phyloP scores from a whole-genome alignment of 1,140 invertebrate species.

The Babylonia areolata region DNA sequence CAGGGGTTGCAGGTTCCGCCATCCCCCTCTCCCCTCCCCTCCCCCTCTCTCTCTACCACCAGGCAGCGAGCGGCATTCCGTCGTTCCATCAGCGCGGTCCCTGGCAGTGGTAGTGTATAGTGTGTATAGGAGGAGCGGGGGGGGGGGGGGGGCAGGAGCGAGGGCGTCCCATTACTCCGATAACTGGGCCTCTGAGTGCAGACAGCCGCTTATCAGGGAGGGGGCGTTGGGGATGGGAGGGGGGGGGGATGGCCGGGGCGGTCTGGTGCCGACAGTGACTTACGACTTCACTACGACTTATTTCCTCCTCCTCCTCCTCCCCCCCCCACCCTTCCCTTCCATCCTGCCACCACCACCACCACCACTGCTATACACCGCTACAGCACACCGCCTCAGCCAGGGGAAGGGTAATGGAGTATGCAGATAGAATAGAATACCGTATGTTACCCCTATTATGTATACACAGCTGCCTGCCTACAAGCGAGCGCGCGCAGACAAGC shows the following conservation, averaged over 20 bases:
- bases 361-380: no score
- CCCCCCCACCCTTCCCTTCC: no score
- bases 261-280: not conserved
- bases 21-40: no score
- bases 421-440: conserved; percentile 17
- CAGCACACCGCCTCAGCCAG: no score
- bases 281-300: not conserved
- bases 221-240: no score
- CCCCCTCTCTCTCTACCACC: no score
- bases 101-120: not conserved
- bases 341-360: no score
- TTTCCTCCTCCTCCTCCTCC: not conserved
- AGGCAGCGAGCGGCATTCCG: not conserved
- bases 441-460: no score
- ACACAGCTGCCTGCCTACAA: not conserved
- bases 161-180: conserved; percentile 2
- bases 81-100: no score
- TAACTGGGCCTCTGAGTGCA: not conserved
- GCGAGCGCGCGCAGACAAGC: no score
- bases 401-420: conserved; percentile 15
- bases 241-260: not conserved
- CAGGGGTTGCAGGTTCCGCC: not conserved
- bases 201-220: conserved; percentile 20
- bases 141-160: not conserved
- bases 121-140: no score